These are phyloP conservation scores for Turdus rufiventris DNA, from an alignment of 2,113 vertebrate species.

Conservation along the genomic window DNA sequence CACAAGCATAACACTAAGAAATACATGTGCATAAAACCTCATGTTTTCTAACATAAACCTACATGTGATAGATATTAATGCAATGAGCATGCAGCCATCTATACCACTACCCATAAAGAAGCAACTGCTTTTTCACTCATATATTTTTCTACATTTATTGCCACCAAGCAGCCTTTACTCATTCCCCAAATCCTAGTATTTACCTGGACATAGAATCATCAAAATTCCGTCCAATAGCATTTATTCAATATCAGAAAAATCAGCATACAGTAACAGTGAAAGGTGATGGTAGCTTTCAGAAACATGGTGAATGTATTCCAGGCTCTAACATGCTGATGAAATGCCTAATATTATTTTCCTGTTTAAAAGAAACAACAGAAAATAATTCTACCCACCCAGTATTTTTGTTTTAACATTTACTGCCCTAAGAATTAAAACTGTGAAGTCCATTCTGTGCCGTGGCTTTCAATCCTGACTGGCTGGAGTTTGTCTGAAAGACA, in stretches of 20 bases:
- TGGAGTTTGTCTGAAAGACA: constrained; percentile 61
- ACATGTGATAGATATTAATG: neutral
- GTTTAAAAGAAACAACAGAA: neutral
- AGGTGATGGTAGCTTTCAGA: constrained; percentile 27
- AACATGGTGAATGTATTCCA: constrained; percentile 15
- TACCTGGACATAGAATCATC: neutral
- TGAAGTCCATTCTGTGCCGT: neutral
- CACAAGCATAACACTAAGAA: neutral
- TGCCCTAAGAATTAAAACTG: constrained; percentile 13
- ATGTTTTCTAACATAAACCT: neutral
- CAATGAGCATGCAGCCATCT: neutral
- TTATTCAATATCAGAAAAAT: constrained; percentile 43
- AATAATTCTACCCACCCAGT: neutral
- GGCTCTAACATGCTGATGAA: constrained; percentile 33
- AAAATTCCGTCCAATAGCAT: neutral
- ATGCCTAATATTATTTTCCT: constrained; percentile 27
- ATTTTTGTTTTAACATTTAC: constrained; percentile 5
- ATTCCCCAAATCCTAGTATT: neutral
- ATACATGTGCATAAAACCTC: neutral
- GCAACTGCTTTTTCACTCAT: neutral
- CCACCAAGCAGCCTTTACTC: neutral
- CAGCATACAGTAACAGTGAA: neutral
- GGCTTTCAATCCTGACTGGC: constrained; percentile 21
- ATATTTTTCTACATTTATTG: neutral
- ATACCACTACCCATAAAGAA: neutral